Evolutionary conservation across 2,113 vertebrate species (phyloP), one percentile per base, ranked within the genome.

Genomic region (Phylloscopus trochilus): DNA sequence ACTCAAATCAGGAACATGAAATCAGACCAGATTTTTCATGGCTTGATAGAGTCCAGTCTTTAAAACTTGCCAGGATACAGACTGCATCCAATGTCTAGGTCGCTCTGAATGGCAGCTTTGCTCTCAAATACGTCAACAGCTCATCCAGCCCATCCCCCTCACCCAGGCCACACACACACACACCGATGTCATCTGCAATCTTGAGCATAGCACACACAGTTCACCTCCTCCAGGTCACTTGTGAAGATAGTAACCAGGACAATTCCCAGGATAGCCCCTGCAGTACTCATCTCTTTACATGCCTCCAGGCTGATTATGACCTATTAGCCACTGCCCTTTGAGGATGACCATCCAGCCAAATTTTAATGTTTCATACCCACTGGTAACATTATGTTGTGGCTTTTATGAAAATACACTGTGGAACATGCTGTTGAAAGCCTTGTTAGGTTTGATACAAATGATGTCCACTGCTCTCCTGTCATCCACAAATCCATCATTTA

Each of bases 401-500:
- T 81, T 92, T 89, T 63, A 87, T 20, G 44, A 76, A 75, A 59
- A 73, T 73, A 31, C 53, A 46, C 21, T 30, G 26, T 46, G 22
- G 31, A 41, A 80, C 22, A 62, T 1, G 1, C 21, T 87, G n/a
- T 21, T 91, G 58, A 87, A 94, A 89, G 31, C 28, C 33, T 55
- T 68, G 27, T 84, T 95, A 73, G 70, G 64, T 49, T 13, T 68
- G 41, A 88, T 72, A 55, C 73, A 75, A 90, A 72, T 60, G 10
- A 73, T 64, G 76, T 41, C 26, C 5, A 16, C 67, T 76, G n/a
- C 28, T 79, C 39, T 90, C 15, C 41, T 80, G 46, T 77, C 63
- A 90, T 58, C 51, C 46, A 73, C n/a, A 73, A 88, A 94, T 88
- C 49, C n/a, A 88, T 92, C 72, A 86, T 66, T 93, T 88, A 52